Conservation (phyloP, 1,140 invertebrate genomes). For the Euwallacea similis region DNA sequence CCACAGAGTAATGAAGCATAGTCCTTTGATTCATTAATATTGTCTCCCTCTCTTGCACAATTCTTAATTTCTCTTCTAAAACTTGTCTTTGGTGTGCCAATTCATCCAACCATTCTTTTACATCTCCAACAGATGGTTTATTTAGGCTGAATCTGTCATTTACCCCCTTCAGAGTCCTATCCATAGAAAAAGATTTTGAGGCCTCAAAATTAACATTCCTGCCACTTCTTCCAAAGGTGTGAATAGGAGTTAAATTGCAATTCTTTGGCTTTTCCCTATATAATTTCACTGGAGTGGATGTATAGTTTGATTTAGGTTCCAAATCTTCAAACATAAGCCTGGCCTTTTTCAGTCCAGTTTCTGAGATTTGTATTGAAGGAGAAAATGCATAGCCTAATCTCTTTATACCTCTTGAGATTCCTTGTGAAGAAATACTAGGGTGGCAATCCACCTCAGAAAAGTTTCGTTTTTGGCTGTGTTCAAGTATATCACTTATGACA, state of each 20-base stretch:
- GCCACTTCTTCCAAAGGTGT: not conserved
- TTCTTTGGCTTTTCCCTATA: constrained; percentile 7
- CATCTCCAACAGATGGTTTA: constrained; percentile 30
- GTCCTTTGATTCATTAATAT: constrained; percentile 28
- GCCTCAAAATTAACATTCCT: no score
- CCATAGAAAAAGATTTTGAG: not conserved
- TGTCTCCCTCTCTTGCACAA: constrained; percentile 31
- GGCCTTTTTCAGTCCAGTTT: constrained; percentile 34
- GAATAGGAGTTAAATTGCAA: constrained; percentile 33
- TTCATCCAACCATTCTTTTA: constrained; percentile 30
- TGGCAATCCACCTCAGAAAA: no score
- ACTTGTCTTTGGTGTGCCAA: constrained; percentile 29
- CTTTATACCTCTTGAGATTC: constrained; percentile 6
- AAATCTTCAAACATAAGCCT: constrained; percentile 44
- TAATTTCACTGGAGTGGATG: constrained; percentile 23
- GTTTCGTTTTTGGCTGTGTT: no score
- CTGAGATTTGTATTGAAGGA: constrained; percentile 31
- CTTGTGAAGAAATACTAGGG: no score
- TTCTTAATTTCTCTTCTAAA: constrained; percentile 39
- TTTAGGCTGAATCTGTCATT: constrained; percentile 7
- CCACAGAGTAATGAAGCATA: constrained; percentile 11
- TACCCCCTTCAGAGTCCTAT: not conserved
- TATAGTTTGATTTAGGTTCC: constrained; percentile 17
- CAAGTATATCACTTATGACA: no score
- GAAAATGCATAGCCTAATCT: constrained; percentile 35